Evolutionary conservation across 2,888 invertebrate genomes (phyloP), one percentile per base, ranked within the genome.

Genomic region (Tethea ocularis): DNA sequence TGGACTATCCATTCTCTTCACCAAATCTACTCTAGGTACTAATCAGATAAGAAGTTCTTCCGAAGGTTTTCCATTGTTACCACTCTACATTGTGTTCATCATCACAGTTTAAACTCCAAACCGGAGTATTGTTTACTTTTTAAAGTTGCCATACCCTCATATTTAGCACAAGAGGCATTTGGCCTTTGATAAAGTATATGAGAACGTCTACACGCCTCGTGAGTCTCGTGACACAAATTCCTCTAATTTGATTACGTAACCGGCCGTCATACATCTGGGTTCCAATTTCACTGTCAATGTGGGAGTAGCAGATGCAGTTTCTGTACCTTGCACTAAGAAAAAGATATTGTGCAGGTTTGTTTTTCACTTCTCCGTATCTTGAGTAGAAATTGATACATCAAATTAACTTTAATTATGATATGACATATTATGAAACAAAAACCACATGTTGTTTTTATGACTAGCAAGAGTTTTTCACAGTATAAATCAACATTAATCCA

Each of bases 231-330:
- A 75, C 78, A 83, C 75, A 75, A 79, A 83, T 86, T 75, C 77
- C 74, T 75, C 65, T 82, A 86, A 87, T 86, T 77, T 71, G 76
- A 77, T 85, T 87, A 86, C 76, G 80, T 78, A 81, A 84, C 66
- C 66, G 59, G 63, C 61, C 63, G 62, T 68, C 69, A 66, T 72
- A 69, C 76, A 78, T 82, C 78, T 82, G 77, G 84, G 78, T 80
- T 84, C 82, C 81, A 61, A 67, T 68, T 75, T 69, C 69, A 58
- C 58, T 52, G 59, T 46, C 56, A 62, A 60, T 63, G 57, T 63
- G 56, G 57, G 29, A 60, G 58, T 58, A 57, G 61, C 41, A 51
- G 52, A 36, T 56, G 26, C 51, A 61, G 24, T 54, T 57, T 59
- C 46, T 58, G 29, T 26, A 46, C 29, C 17, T n/a, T 13, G 20